Evolutionary conservation across 2,888 invertebrate species (phyloP), one percentile per base, ranked within the genome.

Genomic region (Sthenelais limicola): DNA sequence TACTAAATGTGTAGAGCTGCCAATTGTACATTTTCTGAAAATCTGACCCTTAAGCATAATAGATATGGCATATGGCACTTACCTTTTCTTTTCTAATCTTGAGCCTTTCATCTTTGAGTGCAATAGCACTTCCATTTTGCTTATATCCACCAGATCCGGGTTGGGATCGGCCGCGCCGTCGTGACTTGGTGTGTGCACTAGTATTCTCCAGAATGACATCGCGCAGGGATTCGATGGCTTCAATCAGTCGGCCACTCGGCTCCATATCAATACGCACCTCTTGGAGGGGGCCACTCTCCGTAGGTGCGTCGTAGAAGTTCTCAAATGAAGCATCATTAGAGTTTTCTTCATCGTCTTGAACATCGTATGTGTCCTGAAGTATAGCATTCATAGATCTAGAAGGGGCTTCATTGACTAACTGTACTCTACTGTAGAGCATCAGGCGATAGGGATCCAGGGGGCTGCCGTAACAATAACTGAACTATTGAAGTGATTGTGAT

Each of bases 161-260:
- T n/a, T 62, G 26, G 26, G 38, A 47, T 32, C 74, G 58, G 24
- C 72, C 30, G 26, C 76, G 68, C 54, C 74, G 54, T 26, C 71
- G 49, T 9, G 30, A n/a, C 56, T 48, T 48, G 38, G 71, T 58
- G 49, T 77, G 78, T 38, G 71, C 75, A 49, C 49, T 73, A 43
- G 80, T 79, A 72, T 79, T 80, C 32, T 80, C 80, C 47, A 76
- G 52, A n/a, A 80, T 76, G 33, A 75, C 74, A 32, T 80, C 78
- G 30, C 79, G 66, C 52, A 80, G 74, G 18, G 67, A 24, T 54
- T 80, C 80, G 28, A 80, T 73, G 21, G 80, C 79, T 49, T 80
- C 80, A 47, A 78, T 78, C 24, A 80, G 76, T 9, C 75, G 73
- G 33, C 79, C 77, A 5, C 75, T 70, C 21, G 76, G 74, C 32